These are phyloP conservation scores for Suncus etruscus DNA, from an alignment of 2,113 vertebrate genomes.

Conservation along the genomic window DNA sequence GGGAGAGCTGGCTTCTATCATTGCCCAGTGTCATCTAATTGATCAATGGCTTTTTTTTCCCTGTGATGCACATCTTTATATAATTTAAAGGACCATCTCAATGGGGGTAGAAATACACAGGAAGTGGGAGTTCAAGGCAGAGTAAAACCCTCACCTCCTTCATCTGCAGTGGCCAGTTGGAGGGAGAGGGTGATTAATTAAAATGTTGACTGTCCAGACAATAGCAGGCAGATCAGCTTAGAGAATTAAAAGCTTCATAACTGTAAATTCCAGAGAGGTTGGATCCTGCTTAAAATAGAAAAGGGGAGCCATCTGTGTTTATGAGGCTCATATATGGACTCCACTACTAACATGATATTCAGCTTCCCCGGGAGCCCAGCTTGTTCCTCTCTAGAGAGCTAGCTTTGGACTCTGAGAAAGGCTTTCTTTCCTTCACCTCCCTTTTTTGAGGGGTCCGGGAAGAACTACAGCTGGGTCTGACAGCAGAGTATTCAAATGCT, in stretches of 20 bases:
- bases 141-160: constrained; percentile 39
- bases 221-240: constrained; percentile 61
- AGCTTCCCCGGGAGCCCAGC: constrained; percentile 83
- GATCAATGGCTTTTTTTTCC: constrained; percentile 67
- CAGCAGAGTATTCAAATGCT: constrained; percentile 85
- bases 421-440: constrained; percentile 81
- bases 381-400: constrained; percentile 80
- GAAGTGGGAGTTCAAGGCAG: constrained; percentile 54
- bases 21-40: constrained; percentile 58
- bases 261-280: constrained; percentile 83
- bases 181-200: constrained; percentile 70
- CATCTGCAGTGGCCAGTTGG: constrained; percentile 10
- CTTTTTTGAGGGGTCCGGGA: constrained; percentile 72
- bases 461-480: constrained; percentile 86
- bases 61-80: constrained; percentile 59
- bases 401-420: constrained; percentile 81
- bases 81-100: constrained; percentile 67
- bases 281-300: constrained; percentile 80
- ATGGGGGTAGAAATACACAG: background rate
- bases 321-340: constrained; percentile 74
- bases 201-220: constrained; percentile 65
- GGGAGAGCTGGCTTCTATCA: constrained; percentile 60
- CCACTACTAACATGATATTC: constrained; percentile 80
- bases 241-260: constrained; percentile 78
- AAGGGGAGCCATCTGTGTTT: constrained; percentile 79